phyloP scores from a whole-genome alignment of 2,113 vertebrate species.

The Rutilus rutilus region DNA sequence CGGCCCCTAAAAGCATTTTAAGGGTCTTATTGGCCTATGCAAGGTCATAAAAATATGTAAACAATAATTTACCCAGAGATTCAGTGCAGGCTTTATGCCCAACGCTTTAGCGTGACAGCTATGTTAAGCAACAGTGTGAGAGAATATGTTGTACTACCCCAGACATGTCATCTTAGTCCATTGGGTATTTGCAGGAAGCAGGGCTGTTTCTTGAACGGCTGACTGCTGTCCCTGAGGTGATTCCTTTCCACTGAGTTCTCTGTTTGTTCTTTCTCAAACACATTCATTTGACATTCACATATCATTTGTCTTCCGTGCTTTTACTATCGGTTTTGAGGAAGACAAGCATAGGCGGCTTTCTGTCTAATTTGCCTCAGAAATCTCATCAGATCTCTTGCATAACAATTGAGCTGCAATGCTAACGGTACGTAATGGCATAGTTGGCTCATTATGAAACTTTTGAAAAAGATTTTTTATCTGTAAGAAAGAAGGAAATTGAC shows the following conservation, averaged over 20 bases:
- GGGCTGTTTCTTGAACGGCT: slow-evolving; percentile 44
- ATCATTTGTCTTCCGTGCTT: slow-evolving; percentile 14
- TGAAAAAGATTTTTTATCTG: not conserved
- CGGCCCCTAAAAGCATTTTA: not conserved
- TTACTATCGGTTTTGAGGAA: not conserved
- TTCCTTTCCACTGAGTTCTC: slow-evolving; percentile 36
- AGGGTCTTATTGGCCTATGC: not conserved
- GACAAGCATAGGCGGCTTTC: not conserved
- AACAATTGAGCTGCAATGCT: not conserved
- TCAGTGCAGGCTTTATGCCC: not conserved
- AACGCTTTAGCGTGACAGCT: slow-evolving; percentile 10
- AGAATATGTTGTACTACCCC: slow-evolving; percentile 29
- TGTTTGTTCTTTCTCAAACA: slow-evolving; percentile 33
- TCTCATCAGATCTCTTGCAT: slow-evolving; percentile 12
- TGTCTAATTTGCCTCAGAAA: slow-evolving; percentile 15
- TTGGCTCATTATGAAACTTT: not conserved
- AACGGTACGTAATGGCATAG: not conserved
- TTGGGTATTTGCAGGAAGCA: slow-evolving; percentile 64
- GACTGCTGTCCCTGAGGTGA: slow-evolving; percentile 43
- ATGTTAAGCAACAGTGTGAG: slow-evolving; percentile 22
- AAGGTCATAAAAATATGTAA: not conserved
- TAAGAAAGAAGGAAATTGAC: not conserved
- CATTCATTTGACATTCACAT: not conserved
- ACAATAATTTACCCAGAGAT: not conserved
- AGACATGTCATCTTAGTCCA: slow-evolving; percentile 44